A percentile compares a stretch with the other conserved stretches of the same genome.
Conservation (phyloP, 2,888 invertebrate species). For the Andrena bucephala region DNA sequence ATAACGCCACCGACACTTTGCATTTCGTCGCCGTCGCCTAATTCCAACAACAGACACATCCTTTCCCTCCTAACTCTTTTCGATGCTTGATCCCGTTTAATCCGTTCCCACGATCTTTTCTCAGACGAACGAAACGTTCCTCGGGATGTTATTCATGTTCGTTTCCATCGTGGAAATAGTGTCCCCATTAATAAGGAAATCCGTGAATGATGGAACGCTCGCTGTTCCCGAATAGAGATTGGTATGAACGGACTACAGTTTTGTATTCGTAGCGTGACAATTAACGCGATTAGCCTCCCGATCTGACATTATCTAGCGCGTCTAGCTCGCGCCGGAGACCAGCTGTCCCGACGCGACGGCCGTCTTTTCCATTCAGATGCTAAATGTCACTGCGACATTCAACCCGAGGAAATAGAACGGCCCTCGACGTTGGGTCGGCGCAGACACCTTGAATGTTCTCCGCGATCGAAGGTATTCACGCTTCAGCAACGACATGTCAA, state of each 20-base stretch:
- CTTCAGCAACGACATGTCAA: constrained; percentile 78
- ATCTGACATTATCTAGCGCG: constrained; percentile 47
- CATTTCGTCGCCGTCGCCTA: constrained; percentile 77
- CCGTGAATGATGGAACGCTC: background rate
- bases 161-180: background rate
- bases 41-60: constrained; percentile 59
- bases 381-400: constrained; percentile 63
- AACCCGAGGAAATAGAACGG: constrained; percentile 44
- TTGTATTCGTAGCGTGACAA: constrained; percentile 27
- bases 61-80: constrained; percentile 46
- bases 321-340: constrained; percentile 34
- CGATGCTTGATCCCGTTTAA: constrained; percentile 29
- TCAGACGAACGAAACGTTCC: background rate
- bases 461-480: constrained; percentile 72
- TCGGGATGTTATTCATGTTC: background rate
- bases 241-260: background rate
- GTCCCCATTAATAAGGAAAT: background rate
- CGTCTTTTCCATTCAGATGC: constrained; percentile 69
- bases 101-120: constrained; percentile 38
- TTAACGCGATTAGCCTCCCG: constrained; percentile 35
- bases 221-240: background rate
- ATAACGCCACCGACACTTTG: constrained; percentile 76
- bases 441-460: constrained; percentile 66
- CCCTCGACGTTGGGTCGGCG: constrained; percentile 28
- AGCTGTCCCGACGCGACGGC: constrained; percentile 41